Evolutionary conservation across 2,797 vertebrate species (phyloP).

Genomic region (Pyrocephalus nanus): DNA sequence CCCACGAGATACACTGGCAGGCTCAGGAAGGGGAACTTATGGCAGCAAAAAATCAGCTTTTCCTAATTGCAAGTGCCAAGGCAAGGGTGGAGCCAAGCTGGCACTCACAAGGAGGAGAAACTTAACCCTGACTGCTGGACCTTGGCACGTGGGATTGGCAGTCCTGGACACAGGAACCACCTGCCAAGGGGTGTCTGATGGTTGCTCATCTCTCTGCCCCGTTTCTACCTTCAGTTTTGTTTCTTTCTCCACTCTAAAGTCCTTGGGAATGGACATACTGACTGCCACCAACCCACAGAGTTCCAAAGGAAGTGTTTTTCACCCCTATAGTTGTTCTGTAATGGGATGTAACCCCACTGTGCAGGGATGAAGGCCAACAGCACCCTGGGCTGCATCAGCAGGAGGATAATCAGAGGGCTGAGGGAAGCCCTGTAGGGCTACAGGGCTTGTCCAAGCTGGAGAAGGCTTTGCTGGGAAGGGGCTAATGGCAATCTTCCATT

Average conservation of each 20-base stretch:
- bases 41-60: not conserved
- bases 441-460: not conserved
- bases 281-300: not conserved
- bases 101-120: not conserved
- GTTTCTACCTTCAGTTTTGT: not conserved
- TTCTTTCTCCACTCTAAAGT: not conserved
- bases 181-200: not conserved
- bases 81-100: not conserved
- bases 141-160: not conserved
- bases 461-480: not conserved
- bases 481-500: not conserved
- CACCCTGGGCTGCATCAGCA: not conserved
- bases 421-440: not conserved
- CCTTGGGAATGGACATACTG: not conserved
- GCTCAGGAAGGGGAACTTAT: not conserved
- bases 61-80: not conserved
- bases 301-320: not conserved
- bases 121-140: not conserved
- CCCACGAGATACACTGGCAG: fast-evolving
- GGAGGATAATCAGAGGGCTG: not conserved
- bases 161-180: not conserved
- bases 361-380: not conserved
- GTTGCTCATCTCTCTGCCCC: not conserved
- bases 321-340: not conserved
- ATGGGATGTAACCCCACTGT: fast-evolving